A percentile compares a stretch with the other conserved stretches of the same genome.
These are phyloP conservation scores for Seladonia tumulorum DNA, from an alignment of 2,888 invertebrate genomes.

Conservation along the genomic window DNA sequence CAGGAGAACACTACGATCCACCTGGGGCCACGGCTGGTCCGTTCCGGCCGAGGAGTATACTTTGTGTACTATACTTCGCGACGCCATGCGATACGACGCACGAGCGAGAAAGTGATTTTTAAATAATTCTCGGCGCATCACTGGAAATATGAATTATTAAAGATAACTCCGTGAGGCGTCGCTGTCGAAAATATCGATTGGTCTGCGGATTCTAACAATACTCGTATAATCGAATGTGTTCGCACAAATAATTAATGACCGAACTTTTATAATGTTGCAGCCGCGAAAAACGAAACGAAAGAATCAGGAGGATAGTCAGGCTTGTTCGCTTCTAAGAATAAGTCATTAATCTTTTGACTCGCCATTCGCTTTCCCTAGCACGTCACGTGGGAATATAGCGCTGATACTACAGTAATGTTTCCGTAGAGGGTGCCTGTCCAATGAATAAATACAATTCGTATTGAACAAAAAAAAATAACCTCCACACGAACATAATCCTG, in stretches of 20 bases:
- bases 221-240: constrained; percentile 60
- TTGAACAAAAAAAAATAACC: neutral
- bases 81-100: neutral
- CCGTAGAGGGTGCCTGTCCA: neutral
- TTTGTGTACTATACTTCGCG: constrained; percentile 2
- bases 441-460: neutral
- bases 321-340: constrained; percentile 24
- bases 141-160: constrained; percentile 59
- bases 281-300: constrained; percentile 52
- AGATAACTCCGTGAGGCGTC: constrained; percentile 14
- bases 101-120: constrained; percentile 57
- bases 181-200: constrained; percentile 59
- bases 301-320: neutral
- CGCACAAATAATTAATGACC: constrained; percentile 66
- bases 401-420: neutral
- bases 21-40: constrained; percentile 68
- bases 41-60: constrained; percentile 17
- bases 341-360: constrained; percentile 62
- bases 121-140: constrained; percentile 56
- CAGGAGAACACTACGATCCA: constrained; percentile 74
- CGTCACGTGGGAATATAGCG: neutral
- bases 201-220: constrained; percentile 19
- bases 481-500: no score
- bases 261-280: constrained; percentile 65
- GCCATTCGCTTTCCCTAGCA: constrained; percentile 29